Evolutionary conservation across 2,888 invertebrate genomes (phyloP).

Genomic region (Eugnorisma glareosa): DNA sequence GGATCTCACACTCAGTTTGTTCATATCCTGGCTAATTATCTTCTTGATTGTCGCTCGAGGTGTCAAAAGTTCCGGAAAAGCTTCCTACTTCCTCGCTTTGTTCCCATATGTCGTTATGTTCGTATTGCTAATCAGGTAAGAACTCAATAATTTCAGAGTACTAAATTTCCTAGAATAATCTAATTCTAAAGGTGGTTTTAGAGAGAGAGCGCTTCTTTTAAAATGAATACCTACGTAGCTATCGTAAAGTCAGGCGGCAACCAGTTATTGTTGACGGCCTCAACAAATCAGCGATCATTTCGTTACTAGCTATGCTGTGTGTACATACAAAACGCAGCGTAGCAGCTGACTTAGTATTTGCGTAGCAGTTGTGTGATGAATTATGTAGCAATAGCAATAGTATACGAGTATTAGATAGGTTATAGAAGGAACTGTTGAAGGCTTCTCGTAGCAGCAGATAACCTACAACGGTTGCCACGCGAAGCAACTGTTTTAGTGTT

Average conservation of each 20-base stretch:
- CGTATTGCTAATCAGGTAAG: conserved; percentile 91
- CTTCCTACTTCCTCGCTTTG: conserved; percentile 96
- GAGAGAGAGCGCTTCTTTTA: background rate
- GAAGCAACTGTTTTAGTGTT: background rate
- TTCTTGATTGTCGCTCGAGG: conserved; percentile 93
- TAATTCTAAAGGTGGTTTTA: background rate
- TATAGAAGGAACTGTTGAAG: background rate
- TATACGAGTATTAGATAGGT: too few species aligned
- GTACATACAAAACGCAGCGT: background rate
- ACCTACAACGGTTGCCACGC: background rate
- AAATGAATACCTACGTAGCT: background rate
- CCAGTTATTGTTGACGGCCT: background rate
- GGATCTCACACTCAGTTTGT: conserved; percentile 92
- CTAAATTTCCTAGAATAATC: background rate
- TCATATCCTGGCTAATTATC: conserved; percentile 93
- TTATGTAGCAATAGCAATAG: background rate
- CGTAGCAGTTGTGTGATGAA: background rate
- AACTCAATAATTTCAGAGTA: background rate
- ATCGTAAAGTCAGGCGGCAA: background rate
- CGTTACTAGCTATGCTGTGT: background rate
- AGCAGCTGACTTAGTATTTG: background rate
- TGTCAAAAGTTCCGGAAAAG: conserved; percentile 95
- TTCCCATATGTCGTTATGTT: conserved; percentile 95
- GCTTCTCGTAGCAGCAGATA: background rate
- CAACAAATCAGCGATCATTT: background rate